Evolutionary conservation across 2,888 invertebrate genomes (phyloP).

Genomic region (Linnaemya tessellans): DNA sequence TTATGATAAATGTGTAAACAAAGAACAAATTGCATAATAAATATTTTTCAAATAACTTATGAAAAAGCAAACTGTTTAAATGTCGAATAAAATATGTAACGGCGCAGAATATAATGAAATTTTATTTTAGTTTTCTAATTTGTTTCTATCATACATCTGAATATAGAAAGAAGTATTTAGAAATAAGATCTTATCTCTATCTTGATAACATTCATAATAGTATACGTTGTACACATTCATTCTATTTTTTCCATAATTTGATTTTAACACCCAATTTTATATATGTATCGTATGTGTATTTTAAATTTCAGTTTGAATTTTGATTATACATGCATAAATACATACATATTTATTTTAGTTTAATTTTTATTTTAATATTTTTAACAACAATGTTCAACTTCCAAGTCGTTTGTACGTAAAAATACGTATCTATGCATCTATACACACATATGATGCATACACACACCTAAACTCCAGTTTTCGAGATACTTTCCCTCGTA

Average conservation of each 20-base stretch:
- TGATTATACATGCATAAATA: neutral
- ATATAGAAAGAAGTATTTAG: too few relatives aligned
- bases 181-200: neutral
- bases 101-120: neutral
- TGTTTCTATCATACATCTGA: too few relatives aligned
- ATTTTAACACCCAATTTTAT: neutral
- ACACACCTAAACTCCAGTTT: neutral
- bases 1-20: too few relatives aligned
- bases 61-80: too few relatives aligned
- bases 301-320: conserved; percentile 7
- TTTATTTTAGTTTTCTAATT: too few relatives aligned
- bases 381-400: neutral
- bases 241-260: neutral
- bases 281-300: neutral
- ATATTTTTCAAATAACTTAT: too few relatives aligned
- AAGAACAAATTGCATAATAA: too few relatives aligned
- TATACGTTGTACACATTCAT: neutral
- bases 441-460: neutral
- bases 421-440: conserved; percentile 14
- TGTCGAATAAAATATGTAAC: neutral
- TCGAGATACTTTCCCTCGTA: conserved; percentile 2
- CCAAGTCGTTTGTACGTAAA: conserved; percentile 32
- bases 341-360: conserved; percentile 15
- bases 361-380: neutral
- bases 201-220: neutral